These are phyloP conservation scores for Sarcophaga variegata DNA, from an alignment of 2,888 invertebrate species.

Conservation along the genomic window DNA sequence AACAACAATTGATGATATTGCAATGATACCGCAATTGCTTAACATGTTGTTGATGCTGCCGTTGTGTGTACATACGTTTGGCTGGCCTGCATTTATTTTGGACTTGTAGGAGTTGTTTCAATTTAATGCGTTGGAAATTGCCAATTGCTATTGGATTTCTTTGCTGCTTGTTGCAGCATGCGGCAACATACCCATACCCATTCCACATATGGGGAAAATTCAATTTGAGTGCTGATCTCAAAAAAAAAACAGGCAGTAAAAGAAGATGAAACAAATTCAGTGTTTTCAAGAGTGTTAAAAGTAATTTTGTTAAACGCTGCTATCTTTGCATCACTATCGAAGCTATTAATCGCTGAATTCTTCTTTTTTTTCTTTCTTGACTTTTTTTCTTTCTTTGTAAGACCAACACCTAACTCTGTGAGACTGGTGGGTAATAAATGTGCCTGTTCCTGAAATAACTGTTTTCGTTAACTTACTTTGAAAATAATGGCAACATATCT, in stretches of 20 bases:
- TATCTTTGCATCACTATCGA: slow-evolving; percentile 59
- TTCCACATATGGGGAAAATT: slow-evolving; percentile 52
- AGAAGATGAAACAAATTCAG: neutral
- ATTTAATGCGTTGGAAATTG: slow-evolving; percentile 52
- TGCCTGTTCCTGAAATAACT: neutral
- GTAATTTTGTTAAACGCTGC: slow-evolving; percentile 67
- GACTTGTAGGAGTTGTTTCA: slow-evolving; percentile 65
- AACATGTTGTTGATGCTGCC: slow-evolving; percentile 11
- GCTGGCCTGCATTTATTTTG: neutral
- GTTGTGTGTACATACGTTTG: neutral
- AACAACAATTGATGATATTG: slow-evolving; percentile 64
- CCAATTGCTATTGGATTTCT: slow-evolving; percentile 26
- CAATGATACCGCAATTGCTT: slow-evolving; percentile 64
- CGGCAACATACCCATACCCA: neutral
- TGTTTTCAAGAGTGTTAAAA: slow-evolving; percentile 61
- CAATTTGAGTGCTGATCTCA: slow-evolving; percentile 49
- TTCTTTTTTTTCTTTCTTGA: neutral
- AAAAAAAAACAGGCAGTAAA: slow-evolving; percentile 14
- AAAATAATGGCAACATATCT: neutral
- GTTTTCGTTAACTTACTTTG: neutral
- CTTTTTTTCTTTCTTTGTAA: neutral
- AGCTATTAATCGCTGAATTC: slow-evolving; percentile 58
- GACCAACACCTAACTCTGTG: neutral
- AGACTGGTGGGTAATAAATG: neutral
- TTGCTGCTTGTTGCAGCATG: slow-evolving; percentile 29